Base-by-base conservation (phyloP, 2,888 invertebrate species). In the Slavum lentiscoides region DNA sequence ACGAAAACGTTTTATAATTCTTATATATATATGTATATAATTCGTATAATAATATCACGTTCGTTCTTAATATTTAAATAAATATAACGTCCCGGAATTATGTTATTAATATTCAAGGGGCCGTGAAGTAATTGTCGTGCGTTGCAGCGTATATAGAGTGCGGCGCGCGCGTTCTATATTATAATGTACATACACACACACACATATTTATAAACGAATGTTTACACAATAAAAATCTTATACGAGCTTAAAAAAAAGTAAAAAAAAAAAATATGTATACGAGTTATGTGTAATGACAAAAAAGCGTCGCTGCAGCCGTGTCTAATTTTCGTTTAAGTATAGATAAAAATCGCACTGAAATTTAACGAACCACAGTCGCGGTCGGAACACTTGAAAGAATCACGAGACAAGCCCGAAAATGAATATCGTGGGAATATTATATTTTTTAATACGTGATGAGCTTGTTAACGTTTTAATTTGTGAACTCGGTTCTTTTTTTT, bases 381-480 rank as follows among this genome's bases (percentile, higher is more conserved):
- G 64, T 80, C 80, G 80, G 80, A 80, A 80, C 39, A 80, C 70
- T 80, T 80, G 64, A 80, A 80, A 80, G 80, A 39, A 66, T 23
- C 70, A 37, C 68, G 30, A 61, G 49, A 68, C 69, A 55, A 64
- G 80, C n/a, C 64, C 80, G 70, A 66, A 70, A 80, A 80, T 19
- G 55, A 72, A 80, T 80, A 66, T 30, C 80, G 80, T 80, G 80
- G 80, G 80, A 80, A 80, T 58, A 77, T 77, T 43, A 37, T 77
- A 23, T 43, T 59, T 68, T 58, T 72, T 55, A 58, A 70, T 80
- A 80, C 80, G 80, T 80, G 80, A 80, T 80, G 64, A 72, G 80
- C 80, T 80, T 80, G 80, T 80, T 80, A 80, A 80, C 80, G 64
- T 80, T 80, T 80, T 80, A 80, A 72, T 80, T 72, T 80, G 62